Percentiles rank a stretch among this genome's conserved stretches.
Evolutionary conservation across 2,888 invertebrate genomes (phyloP).

Genomic region (Ophraella communa): DNA sequence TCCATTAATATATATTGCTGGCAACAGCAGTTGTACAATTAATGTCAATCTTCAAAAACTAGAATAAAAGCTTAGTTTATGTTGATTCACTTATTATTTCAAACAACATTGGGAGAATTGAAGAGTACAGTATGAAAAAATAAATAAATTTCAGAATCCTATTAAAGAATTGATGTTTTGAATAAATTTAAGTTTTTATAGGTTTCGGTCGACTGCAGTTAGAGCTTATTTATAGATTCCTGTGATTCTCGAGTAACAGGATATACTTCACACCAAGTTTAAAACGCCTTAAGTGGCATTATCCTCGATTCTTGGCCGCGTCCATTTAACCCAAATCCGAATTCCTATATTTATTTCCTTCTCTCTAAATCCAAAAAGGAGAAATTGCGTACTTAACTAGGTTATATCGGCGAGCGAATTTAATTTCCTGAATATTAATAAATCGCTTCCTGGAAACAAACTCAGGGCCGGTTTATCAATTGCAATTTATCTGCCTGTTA

Average conservation of each 20-base stretch:
- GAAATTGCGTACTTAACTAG: slow-evolving; percentile 28
- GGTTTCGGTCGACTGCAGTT: not conserved
- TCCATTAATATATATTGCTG: no score
- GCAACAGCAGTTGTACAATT: no score
- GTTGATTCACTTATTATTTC: no score
- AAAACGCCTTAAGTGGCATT: slow-evolving; percentile 4
- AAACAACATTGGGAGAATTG: no score
- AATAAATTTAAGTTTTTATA: no score
- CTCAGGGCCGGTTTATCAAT: slow-evolving; percentile 19
- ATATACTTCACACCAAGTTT: slow-evolving; percentile 4
- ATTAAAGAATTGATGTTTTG: no score
- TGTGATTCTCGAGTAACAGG: not conserved
- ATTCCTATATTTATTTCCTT: not conserved
- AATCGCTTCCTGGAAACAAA: slow-evolving; percentile 40
- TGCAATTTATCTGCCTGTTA: no score
- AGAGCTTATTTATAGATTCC: not conserved
- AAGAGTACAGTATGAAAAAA: no score
- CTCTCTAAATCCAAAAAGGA: slow-evolving; percentile 14
- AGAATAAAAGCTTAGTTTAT: no score
- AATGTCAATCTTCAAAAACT: no score
- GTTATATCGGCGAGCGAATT: slow-evolving; percentile 19
- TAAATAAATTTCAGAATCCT: no score
- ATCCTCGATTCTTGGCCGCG: slow-evolving; percentile 1
- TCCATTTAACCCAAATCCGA: slow-evolving; percentile 3
- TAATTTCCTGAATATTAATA: slow-evolving; percentile 44